Evolutionary conservation across 2,113 vertebrate species (phyloP).

Genomic region (Pampusana beccarii): DNA sequence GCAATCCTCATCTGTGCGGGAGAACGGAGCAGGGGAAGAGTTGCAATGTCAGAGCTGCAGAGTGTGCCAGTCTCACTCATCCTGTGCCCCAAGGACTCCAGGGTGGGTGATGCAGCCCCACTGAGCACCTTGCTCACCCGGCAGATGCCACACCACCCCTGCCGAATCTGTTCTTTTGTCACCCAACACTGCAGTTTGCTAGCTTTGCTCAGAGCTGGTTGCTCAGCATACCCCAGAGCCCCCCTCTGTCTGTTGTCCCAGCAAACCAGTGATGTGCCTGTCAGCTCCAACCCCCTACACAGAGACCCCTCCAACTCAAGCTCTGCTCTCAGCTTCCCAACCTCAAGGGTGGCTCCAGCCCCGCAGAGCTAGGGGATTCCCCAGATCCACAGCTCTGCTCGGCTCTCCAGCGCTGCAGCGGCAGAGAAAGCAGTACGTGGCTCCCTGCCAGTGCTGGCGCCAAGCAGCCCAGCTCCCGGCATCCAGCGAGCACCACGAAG

Average conservation of each 20-base stretch:
- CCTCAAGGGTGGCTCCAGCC: neutral
- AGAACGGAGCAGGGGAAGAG: neutral
- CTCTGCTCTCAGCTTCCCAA: neutral
- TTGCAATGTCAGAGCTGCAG: neutral
- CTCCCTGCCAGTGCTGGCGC: neutral
- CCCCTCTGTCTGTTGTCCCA: fast-evolving
- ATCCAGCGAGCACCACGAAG: neutral
- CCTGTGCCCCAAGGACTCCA: neutral
- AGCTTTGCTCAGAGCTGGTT: neutral
- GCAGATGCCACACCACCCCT: neutral
- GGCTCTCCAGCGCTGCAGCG: neutral
- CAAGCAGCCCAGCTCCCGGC: conserved; percentile 28
- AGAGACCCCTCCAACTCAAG: neutral
- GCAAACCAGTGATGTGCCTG: fast-evolving
- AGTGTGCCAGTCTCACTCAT: fast-evolving
- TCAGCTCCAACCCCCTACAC: fast-evolving
- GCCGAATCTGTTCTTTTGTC: neutral
- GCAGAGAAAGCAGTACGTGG: neutral
- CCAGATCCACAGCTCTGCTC: fast-evolving
- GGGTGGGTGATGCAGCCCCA: neutral
- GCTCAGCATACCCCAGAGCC: neutral
- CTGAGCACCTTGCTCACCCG: fast-evolving
- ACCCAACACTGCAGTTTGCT: fast-evolving
- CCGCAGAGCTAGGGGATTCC: neutral
- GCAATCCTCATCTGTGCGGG: fast-evolving